phyloP scores from a whole-genome alignment of 2,113 vertebrate genomes.

The Hemichromis elongatus region DNA sequence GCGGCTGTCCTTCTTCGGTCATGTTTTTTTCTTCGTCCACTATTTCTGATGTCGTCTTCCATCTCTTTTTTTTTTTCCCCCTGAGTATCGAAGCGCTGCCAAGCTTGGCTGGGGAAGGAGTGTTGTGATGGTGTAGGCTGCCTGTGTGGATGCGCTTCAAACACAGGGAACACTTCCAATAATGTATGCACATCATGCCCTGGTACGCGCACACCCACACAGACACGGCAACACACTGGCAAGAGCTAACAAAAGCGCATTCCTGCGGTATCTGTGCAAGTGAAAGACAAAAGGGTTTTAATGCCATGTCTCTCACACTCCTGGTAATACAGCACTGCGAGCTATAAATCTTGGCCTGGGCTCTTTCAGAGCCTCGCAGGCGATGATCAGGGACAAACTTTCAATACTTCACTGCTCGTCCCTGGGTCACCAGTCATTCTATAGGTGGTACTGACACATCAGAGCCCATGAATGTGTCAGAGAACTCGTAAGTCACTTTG shows the following conservation, averaged over 20 bases:
- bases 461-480: slow-evolving; percentile 37
- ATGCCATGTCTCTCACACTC: slow-evolving; percentile 51
- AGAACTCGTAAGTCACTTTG: slow-evolving; percentile 25
- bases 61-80: neutral
- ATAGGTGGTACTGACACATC: slow-evolving; percentile 30
- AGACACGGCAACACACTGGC: slow-evolving; percentile 23
- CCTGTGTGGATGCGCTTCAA: slow-evolving; percentile 55
- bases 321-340: slow-evolving; percentile 21
- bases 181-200: slow-evolving; percentile 54
- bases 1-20: slow-evolving; percentile 43
- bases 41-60: neutral
- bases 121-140: slow-evolving; percentile 41
- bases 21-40: neutral
- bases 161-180: slow-evolving; percentile 39
- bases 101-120: slow-evolving; percentile 33
- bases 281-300: slow-evolving; percentile 63
- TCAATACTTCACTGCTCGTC: slow-evolving; percentile 26
- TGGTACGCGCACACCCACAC: slow-evolving; percentile 29
- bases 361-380: slow-evolving; percentile 31
- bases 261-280: slow-evolving; percentile 67
- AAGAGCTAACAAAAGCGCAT: slow-evolving; percentile 63
- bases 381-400: slow-evolving; percentile 55
- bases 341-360: slow-evolving; percentile 50
- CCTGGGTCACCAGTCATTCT: slow-evolving; percentile 1
- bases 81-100: slow-evolving; percentile 22